Conservation (phyloP, 2,888 invertebrate species). For the Oasisia sp. region DNA sequence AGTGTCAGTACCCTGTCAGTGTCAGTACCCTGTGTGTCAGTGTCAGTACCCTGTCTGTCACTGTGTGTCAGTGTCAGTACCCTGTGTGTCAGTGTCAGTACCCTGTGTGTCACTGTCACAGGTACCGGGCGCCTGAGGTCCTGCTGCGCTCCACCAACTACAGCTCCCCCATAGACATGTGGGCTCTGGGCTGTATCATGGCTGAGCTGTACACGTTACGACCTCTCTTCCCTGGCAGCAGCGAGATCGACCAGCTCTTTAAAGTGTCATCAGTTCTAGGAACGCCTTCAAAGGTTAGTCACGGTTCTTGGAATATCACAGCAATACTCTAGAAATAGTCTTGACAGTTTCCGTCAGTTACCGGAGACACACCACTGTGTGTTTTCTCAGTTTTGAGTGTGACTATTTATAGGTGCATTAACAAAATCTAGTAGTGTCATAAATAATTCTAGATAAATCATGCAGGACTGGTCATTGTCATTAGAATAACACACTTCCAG, state of each 20-base stretch:
- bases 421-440: background rate
- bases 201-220: constrained; percentile 95
- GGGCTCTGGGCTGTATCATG: constrained; percentile 98
- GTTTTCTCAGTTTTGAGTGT: background rate
- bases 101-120: background rate
- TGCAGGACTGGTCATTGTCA: background rate
- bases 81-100: background rate
- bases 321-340: background rate
- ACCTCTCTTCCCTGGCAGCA: constrained; percentile 94
- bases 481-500: background rate
- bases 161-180: constrained; percentile 96
- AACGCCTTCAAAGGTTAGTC: constrained; percentile 82
- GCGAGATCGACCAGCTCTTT: constrained; percentile 95
- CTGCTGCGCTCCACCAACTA: constrained; percentile 94
- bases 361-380: background rate
- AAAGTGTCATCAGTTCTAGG: constrained; percentile 93
- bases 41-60: no score
- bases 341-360: background rate
- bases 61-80: no score
- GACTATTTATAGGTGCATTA: background rate
- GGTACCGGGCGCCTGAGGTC: constrained; percentile 91
- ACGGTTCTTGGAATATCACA: background rate
- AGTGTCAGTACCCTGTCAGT: no score
- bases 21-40: no score
- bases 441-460: background rate